Conservation (phyloP, 1,140 invertebrate species). For the Tribolium castaneum region DNA sequence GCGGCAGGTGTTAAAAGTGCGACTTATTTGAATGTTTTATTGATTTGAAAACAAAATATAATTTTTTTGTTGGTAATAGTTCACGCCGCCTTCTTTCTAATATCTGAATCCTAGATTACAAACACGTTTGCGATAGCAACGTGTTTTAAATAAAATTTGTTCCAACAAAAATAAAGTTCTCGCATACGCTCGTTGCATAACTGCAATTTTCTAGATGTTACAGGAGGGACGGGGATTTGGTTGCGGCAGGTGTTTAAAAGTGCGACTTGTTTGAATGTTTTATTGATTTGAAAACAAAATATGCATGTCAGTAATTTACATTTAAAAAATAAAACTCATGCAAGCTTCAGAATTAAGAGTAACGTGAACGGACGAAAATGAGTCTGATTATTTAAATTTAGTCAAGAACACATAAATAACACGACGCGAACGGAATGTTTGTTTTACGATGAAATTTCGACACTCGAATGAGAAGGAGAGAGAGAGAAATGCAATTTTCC, state of each 20-base stretch:
- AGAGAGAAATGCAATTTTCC: background rate
- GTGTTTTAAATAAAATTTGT: too few species aligned
- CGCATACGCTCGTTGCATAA: too few species aligned
- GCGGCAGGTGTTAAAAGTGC: too few species aligned
- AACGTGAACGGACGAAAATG: slow-evolving; percentile 10
- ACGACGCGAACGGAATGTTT: slow-evolving; percentile 10
- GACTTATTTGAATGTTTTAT: too few species aligned
- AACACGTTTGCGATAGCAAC: too few species aligned
- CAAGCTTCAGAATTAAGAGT: slow-evolving; percentile 5
- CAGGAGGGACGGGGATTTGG: background rate
- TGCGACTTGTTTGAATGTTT: background rate
- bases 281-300: slow-evolving; percentile 36
- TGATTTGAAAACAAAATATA: too few species aligned
- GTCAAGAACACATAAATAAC: slow-evolving; percentile 13
- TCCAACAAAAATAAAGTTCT: too few species aligned
- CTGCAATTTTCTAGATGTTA: too few species aligned
- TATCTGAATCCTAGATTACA: too few species aligned
- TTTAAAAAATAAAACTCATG: slow-evolving; percentile 35
- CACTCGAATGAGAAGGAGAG: background rate
- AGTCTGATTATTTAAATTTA: background rate
- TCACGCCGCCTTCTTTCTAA: too few species aligned
- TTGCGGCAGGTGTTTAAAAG: background rate
- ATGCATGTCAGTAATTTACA: slow-evolving; percentile 29
- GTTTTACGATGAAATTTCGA: background rate
- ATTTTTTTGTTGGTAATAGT: too few species aligned